phyloP scores from a whole-genome alignment of 2,888 invertebrate species.

The Parnassius smintheus region DNA sequence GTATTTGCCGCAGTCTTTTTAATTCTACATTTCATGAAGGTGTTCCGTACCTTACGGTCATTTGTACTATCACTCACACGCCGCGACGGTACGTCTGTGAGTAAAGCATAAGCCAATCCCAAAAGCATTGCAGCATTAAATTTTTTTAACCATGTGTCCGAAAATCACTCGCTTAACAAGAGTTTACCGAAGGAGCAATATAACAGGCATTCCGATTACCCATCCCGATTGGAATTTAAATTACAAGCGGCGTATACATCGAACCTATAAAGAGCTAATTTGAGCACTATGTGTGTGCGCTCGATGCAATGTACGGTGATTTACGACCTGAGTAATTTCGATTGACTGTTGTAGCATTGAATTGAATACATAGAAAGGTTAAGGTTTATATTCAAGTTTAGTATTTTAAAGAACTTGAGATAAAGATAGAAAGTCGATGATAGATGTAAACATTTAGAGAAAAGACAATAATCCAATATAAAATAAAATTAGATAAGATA shows the following conservation, averaged over 20 bases:
- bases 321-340: slow-evolving; percentile 20
- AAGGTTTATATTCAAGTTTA: slow-evolving; percentile 14
- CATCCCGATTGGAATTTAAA: slow-evolving; percentile 17
- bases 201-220: slow-evolving; percentile 9
- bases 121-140: too few relatives aligned
- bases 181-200: slow-evolving; percentile 11
- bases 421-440: slow-evolving; percentile 5
- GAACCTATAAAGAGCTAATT: slow-evolving; percentile 20
- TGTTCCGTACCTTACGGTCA: too few relatives aligned
- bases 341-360: slow-evolving; percentile 19
- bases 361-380: slow-evolving; percentile 22
- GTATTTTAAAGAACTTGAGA: slow-evolving; percentile 10
- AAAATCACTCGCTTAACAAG: slow-evolving; percentile 1
- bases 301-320: slow-evolving; percentile 23
- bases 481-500: too few relatives aligned
- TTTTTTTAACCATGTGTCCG: not conserved
- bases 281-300: slow-evolving; percentile 9
- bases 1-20: too few relatives aligned
- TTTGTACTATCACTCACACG: too few relatives aligned
- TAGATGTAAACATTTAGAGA: not conserved
- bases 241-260: slow-evolving; percentile 19
- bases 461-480: not conserved
- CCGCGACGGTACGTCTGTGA: too few relatives aligned
- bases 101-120: too few relatives aligned
- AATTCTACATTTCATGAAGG: too few relatives aligned